phyloP scores from a whole-genome alignment of 2,888 invertebrate genomes.

The Seira sanloemensis region DNA sequence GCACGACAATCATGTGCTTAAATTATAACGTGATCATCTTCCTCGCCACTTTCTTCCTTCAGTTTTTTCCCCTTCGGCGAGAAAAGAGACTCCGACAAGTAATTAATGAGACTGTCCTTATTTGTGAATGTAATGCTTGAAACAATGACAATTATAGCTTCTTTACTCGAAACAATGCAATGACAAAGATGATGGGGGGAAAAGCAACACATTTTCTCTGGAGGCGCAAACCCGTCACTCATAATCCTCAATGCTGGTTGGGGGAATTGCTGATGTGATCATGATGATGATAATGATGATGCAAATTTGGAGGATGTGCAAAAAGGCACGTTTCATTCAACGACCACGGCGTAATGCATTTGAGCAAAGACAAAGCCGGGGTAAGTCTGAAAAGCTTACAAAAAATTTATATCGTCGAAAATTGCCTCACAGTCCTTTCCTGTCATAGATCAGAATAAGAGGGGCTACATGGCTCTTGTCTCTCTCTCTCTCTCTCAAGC shows the following conservation, averaged over 20 bases:
- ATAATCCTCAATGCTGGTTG: neutral
- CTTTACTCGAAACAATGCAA: constrained; percentile 29
- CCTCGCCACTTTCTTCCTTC: constrained; percentile 12
- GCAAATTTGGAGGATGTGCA: constrained; percentile 19
- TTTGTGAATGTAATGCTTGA: constrained; percentile 49
- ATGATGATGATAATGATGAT: constrained; percentile 22
- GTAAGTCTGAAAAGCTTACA: neutral
- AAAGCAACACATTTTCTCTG: constrained; percentile 11
- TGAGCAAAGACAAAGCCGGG: constrained; percentile 8
- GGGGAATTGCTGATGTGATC: neutral
- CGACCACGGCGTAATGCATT: neutral
- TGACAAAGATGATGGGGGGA: constrained; percentile 4
- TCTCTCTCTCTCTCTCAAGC: neutral
- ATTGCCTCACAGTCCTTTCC: neutral
- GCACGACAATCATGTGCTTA: neutral
- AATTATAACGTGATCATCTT: constrained; percentile 6
- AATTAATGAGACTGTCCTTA: constrained; percentile 63
- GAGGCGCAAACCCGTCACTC: constrained; percentile 4
- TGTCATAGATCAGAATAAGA: neutral
- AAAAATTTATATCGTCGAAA: too few relatives aligned
- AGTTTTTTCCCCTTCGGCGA: constrained; percentile 26
- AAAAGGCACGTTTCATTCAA: neutral
- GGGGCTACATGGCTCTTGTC: neutral
- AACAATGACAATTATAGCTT: constrained; percentile 49
- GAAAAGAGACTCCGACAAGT: constrained; percentile 39